Evolutionary conservation across 2,113 vertebrate genomes (phyloP).

Genomic region (Mormyrus lacerda): DNA sequence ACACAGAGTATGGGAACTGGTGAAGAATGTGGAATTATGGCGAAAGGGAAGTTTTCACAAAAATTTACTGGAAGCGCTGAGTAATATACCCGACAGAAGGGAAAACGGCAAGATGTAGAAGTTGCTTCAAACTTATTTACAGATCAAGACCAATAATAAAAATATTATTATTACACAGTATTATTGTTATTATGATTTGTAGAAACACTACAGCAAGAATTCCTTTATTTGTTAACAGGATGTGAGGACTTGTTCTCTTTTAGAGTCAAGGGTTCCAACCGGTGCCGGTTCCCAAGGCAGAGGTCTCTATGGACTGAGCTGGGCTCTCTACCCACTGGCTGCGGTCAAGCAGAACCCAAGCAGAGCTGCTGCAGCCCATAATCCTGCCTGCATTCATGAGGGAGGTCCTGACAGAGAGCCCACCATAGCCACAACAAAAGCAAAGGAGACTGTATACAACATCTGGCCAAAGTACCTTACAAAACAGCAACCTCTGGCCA

Average conservation of each 20-base stretch:
- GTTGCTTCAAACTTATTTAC: neutral
- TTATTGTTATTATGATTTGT: neutral
- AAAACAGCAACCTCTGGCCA: conserved; percentile 34
- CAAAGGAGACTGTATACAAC: neutral
- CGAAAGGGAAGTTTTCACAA: neutral
- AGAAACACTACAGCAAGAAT: neutral
- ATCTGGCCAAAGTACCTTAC: conserved; percentile 15
- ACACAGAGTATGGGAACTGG: neutral
- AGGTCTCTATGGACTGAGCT: neutral
- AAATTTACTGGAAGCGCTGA: neutral
- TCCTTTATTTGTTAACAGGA: neutral
- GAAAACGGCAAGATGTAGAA: neutral
- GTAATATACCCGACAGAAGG: neutral
- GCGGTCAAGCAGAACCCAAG: neutral
- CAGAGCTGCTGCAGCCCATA: conserved; percentile 44
- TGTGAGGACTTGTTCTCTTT: neutral
- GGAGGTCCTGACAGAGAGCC: conserved; percentile 16
- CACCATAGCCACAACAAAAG: conserved; percentile 32
- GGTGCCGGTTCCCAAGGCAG: neutral
- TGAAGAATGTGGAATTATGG: neutral
- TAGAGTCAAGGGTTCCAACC: neutral
- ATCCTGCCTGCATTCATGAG: conserved; percentile 38
- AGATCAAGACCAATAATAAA: neutral
- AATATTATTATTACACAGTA: neutral
- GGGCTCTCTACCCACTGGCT: neutral